A percentile compares a stretch with the other conserved stretches of the same genome.
Conservation (phyloP, 2,797 vertebrate genomes). For the Paramormyrops hopkinsi region DNA sequence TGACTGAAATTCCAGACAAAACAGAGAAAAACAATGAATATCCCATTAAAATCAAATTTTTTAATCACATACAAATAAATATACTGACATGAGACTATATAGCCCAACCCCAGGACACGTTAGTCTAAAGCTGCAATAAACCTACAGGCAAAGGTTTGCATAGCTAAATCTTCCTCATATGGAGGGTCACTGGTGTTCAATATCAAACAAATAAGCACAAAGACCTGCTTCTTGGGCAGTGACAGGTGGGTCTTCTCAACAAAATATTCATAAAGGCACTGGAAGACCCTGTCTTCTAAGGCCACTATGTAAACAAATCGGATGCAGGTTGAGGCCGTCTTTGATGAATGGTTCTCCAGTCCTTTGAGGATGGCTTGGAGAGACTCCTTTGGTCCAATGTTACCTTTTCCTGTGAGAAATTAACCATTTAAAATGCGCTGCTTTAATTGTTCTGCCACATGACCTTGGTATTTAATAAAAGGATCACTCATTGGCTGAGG, state of each 20-base stretch:
- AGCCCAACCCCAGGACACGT: neutral
- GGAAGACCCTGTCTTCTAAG: conserved; percentile 38
- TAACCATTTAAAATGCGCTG: neutral
- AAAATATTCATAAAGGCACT: conserved; percentile 28
- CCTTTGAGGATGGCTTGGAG: conserved; percentile 40
- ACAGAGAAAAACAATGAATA: neutral
- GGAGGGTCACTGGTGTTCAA: neutral
- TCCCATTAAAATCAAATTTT: neutral
- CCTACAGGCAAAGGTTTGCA: neutral
- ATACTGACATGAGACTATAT: neutral
- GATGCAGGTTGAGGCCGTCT: conserved; percentile 28
- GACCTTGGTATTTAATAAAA: neutral
- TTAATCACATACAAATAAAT: neutral
- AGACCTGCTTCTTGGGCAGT: conserved; percentile 27
- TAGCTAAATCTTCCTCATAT: neutral
- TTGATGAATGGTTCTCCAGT: conserved; percentile 37
- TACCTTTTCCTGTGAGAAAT: conserved; percentile 37
- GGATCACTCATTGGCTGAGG: neutral
- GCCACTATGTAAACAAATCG: conserved; percentile 35
- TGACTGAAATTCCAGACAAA: neutral
- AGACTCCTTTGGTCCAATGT: conserved; percentile 29
- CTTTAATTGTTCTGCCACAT: neutral
- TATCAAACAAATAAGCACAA: neutral
- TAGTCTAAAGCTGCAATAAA: neutral
- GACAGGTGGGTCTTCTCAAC: conserved; percentile 12